Conservation (phyloP, 37 sponge, comb jelly and placozoan genomes). For the Aphrocallistes beatrix region DNA sequence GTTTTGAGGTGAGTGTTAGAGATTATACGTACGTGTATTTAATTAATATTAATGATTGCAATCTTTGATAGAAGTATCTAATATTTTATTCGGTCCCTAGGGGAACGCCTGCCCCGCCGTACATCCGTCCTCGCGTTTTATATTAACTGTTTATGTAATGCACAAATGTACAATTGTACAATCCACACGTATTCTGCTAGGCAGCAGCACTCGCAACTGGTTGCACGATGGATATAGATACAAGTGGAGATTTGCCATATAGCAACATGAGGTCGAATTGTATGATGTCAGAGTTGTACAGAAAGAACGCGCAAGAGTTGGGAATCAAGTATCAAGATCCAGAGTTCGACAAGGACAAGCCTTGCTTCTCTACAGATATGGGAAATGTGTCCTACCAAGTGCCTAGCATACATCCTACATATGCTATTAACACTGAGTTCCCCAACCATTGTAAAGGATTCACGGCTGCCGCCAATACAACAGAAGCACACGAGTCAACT, state of each 20-base stretch:
- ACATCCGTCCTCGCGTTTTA: too few relatives aligned
- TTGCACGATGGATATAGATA: constrained; percentile 35
- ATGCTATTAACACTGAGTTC: constrained; percentile 41
- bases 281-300: constrained; percentile 27
- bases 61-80: too few relatives aligned
- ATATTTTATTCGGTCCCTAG: too few relatives aligned
- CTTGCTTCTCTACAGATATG: constrained; percentile 78
- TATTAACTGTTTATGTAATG: too few relatives aligned
- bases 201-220: constrained; percentile 64
- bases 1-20: constrained; percentile 32
- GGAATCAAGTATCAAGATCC: neutral
- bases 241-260: constrained; percentile 11
- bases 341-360: neutral
- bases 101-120: too few relatives aligned
- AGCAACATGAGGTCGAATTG: constrained; percentile 39
- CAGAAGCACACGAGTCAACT: too few relatives aligned
- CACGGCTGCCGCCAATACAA: constrained; percentile 27
- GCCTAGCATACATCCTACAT: constrained; percentile 73
- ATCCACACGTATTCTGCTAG: too few relatives aligned
- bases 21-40: too few relatives aligned
- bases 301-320: constrained; percentile 26
- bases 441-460: constrained; percentile 53
- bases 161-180: too few relatives aligned
- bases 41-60: too few relatives aligned
- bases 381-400: too few relatives aligned